A percentile compares a stretch with the other conserved stretches of the same genome.
Evolutionary conservation across 1,140 invertebrate species (phyloP).

Genomic region (Yoshiicerus persimilis): DNA sequence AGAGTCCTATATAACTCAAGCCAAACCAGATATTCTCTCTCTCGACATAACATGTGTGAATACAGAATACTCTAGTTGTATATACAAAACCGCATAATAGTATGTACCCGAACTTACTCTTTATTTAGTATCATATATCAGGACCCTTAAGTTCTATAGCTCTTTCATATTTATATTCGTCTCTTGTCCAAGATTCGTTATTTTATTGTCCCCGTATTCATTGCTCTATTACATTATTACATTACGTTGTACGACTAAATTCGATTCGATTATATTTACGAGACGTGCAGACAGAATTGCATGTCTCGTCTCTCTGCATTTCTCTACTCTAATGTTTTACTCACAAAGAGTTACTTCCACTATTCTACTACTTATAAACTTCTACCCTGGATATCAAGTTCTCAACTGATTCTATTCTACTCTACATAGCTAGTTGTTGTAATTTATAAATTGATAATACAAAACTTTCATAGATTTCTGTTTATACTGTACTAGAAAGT

Average conservation of each 20-base stretch:
- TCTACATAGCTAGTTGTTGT: too few relatives aligned
- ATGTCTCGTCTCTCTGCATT: not conserved
- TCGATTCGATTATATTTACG: not conserved
- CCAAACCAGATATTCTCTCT: too few relatives aligned
- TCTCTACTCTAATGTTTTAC: not conserved
- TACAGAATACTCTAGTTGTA: not conserved
- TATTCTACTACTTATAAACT: too few relatives aligned
- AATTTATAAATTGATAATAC: too few relatives aligned
- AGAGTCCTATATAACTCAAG: too few relatives aligned
- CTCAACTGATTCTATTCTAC: too few relatives aligned
- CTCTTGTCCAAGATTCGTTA: not conserved
- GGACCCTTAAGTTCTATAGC: not conserved
- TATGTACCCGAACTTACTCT: not conserved
- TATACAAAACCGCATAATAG: not conserved
- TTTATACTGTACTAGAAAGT: too few relatives aligned
- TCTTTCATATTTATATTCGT: not conserved
- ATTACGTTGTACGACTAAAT: not conserved
- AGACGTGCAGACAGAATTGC: not conserved
- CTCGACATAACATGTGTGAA: not conserved
- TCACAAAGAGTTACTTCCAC: too few relatives aligned
- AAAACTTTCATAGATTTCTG: too few relatives aligned
- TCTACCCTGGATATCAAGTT: too few relatives aligned
- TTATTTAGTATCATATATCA: not conserved
- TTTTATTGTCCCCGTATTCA: not conserved
- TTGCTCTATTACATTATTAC: not conserved